Percentiles rank a stretch among this genome's conserved stretches.
Evolutionary conservation across 2,888 invertebrate genomes (phyloP).

Genomic region (Xylota sylvarum): DNA sequence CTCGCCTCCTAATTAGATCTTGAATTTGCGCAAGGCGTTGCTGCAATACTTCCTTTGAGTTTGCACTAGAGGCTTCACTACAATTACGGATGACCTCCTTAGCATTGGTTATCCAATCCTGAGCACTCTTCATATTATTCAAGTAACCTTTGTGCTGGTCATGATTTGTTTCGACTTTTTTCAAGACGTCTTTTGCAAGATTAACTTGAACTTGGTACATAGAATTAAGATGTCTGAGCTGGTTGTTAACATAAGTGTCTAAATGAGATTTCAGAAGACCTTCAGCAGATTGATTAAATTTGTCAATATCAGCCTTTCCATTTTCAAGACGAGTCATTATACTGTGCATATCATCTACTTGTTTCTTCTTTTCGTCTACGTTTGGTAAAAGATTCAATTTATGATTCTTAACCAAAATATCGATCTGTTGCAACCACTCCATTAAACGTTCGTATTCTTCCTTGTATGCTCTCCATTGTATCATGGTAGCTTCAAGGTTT

Average conservation of each 20-base stretch:
- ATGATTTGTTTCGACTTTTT: slow-evolving; percentile 95
- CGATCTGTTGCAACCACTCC: slow-evolving; percentile 97
- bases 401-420: slow-evolving; percentile 95
- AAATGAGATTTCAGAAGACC: slow-evolving; percentile 92
- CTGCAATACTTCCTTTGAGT: slow-evolving; percentile 93
- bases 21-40: slow-evolving; percentile 92
- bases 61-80: slow-evolving; percentile 91
- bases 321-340: slow-evolving; percentile 90
- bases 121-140: slow-evolving; percentile 90
- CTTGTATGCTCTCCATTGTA: slow-evolving; percentile 95
- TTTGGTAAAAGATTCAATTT: slow-evolving; percentile 93
- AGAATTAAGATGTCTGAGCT: slow-evolving; percentile 93
- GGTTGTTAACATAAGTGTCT: slow-evolving; percentile 94
- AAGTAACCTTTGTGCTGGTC: slow-evolving; percentile 94
- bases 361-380: slow-evolving; percentile 92
- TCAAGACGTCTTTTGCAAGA: slow-evolving; percentile 94
- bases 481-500: slow-evolving; percentile 92
- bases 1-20: slow-evolving; percentile 91
- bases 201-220: slow-evolving; percentile 95
- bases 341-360: slow-evolving; percentile 92
- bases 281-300: slow-evolving; percentile 92
- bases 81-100: slow-evolving; percentile 92
- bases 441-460: slow-evolving; percentile 96
- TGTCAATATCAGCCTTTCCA: slow-evolving; percentile 93
- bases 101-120: slow-evolving; percentile 94